A percentile compares a stretch with the other conserved stretches of the same genome.
phyloP scores from a whole-genome alignment of 2,888 invertebrate genomes.

The Crossocerus cetratus region DNA sequence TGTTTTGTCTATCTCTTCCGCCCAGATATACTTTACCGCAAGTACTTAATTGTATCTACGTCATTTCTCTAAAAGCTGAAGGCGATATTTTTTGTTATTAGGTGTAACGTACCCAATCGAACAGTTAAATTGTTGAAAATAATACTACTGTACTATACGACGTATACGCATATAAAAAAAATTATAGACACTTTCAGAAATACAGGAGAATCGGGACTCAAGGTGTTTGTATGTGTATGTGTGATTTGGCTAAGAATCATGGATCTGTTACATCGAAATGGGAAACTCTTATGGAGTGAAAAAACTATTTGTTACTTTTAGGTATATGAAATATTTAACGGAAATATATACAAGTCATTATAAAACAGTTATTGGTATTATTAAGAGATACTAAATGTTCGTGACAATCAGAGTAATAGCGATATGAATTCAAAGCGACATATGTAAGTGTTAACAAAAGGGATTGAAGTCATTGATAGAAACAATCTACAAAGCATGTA shows the following conservation, averaged over 20 bases:
- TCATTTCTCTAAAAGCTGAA: neutral
- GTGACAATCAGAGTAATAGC: no score
- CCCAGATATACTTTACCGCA: no score
- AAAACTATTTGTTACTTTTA: neutral
- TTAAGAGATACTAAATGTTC: no score
- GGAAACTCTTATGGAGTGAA: neutral
- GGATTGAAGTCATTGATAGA: conserved; percentile 17
- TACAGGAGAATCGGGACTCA: conserved; percentile 6
- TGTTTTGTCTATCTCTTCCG: no score
- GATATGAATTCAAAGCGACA: no score
- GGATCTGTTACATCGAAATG: conserved; percentile 1
- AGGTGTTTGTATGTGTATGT: neutral
- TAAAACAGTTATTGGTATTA: no score
- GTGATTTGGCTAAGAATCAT: neutral
- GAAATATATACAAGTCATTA: no score
- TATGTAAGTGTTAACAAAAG: neutral
- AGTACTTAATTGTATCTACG: neutral
- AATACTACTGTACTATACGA: conserved; percentile 7
- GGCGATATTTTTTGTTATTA: neutral
- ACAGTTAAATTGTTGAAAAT: neutral
- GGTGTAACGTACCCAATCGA: neutral
- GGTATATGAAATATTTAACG: neutral
- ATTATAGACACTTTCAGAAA: conserved; percentile 12
- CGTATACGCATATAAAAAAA: neutral
- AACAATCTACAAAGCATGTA: conserved; percentile 40